phyloP scores from a whole-genome alignment of 30 jellyfish, hydroid and myxozoan genomes.

The Mastigias papua region DNA sequence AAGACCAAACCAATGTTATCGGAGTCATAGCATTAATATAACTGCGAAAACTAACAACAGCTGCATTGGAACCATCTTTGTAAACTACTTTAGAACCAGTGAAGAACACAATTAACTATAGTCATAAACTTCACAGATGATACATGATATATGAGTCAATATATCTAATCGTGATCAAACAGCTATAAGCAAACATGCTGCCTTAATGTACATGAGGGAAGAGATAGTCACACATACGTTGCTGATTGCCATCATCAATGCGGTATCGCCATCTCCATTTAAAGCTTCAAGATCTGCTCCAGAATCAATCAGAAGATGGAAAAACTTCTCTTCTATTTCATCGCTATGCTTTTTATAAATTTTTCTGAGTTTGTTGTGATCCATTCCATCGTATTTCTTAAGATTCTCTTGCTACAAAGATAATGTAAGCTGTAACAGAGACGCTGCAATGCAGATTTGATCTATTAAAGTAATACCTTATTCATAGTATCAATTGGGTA shows the following conservation, averaged over 20 bases:
- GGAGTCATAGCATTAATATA: no score
- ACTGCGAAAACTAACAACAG: no score
- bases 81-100: no score
- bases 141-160: no score
- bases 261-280: constrained; percentile 44
- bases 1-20: no score
- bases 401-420: background rate
- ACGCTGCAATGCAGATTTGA: background rate
- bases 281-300: constrained; percentile 54
- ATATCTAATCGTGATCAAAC: background rate
- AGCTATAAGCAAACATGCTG: background rate
- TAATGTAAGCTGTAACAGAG: background rate
- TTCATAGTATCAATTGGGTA: background rate
- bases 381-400: constrained; percentile 3
- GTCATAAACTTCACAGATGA: no score
- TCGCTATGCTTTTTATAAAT: constrained; percentile 23
- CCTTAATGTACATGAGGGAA: background rate
- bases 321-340: constrained; percentile 1
- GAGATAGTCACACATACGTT: background rate
- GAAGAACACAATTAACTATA: no score
- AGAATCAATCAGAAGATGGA: constrained; percentile 19
- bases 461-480: background rate
- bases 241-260: constrained; percentile 31
- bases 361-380: background rate
- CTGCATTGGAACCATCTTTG: no score